Evolutionary conservation across 37 sponge, comb jelly and placozoan species (phyloP).

Genomic region (Halichondria panicea): DNA sequence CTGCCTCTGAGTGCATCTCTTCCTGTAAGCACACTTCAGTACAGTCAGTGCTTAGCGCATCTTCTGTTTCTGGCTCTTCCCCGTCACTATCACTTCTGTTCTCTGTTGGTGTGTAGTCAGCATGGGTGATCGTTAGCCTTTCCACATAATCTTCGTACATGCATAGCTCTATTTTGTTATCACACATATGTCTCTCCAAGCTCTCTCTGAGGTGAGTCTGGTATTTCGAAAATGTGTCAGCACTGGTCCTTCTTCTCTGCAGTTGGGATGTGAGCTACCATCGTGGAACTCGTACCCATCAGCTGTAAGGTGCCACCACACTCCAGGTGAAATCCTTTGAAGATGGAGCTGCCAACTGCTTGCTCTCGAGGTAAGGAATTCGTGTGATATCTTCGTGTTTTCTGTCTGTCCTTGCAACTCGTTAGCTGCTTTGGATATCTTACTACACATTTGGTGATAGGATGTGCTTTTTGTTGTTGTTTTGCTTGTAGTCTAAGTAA

Average conservation of each 20-base stretch:
- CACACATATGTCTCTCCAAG: too few relatives aligned
- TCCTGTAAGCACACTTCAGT: too few relatives aligned
- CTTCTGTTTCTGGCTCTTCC: too few relatives aligned
- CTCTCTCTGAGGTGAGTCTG: too few relatives aligned
- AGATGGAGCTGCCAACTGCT: constrained; percentile 16
- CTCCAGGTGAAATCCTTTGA: not conserved
- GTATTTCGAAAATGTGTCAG: constrained; percentile 3
- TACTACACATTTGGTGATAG: not conserved
- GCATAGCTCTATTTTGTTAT: too few relatives aligned
- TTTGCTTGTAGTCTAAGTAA: constrained; percentile 21
- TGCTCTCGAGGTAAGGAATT: not conserved
- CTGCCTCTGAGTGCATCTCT: too few relatives aligned
- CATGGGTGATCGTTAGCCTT: too few relatives aligned
- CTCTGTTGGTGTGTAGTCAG: too few relatives aligned
- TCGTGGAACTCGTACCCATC: constrained; percentile 9
- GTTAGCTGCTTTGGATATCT: constrained; percentile 3
- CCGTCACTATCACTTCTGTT: too few relatives aligned
- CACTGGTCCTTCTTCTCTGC: not conserved
- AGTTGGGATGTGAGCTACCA: not conserved
- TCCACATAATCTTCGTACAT: too few relatives aligned
- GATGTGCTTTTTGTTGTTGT: constrained; percentile 1
- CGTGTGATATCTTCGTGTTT: not conserved
- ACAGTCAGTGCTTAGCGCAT: too few relatives aligned
- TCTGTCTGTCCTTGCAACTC: not conserved
- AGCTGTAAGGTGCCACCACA: constrained; percentile 2